Evolutionary conservation across 2,797 vertebrate genomes (phyloP).

Genomic region (Scarus forsteni): DNA sequence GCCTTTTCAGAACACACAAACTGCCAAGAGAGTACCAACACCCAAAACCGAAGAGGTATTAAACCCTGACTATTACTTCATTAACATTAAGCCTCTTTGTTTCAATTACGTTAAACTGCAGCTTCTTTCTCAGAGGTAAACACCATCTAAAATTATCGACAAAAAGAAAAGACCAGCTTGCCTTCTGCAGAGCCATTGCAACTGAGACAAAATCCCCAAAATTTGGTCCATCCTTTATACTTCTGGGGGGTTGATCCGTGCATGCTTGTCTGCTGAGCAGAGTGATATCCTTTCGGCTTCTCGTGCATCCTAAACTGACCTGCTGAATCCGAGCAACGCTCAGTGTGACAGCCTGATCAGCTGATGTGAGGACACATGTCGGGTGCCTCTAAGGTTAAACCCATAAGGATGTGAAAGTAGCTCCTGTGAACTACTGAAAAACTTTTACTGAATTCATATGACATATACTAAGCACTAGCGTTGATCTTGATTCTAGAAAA

Average conservation of each 20-base stretch:
- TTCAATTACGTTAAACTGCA: background rate
- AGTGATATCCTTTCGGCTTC: constrained; percentile 33
- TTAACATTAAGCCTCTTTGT: background rate
- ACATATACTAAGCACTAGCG: no score
- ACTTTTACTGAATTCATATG: background rate
- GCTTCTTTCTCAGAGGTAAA: background rate
- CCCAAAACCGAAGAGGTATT: background rate
- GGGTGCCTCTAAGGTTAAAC: constrained; percentile 20
- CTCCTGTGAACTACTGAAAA: background rate
- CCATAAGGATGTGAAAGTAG: constrained; percentile 6
- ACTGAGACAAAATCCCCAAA: constrained; percentile 7
- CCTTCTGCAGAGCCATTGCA: constrained; percentile 1
- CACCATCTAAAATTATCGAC: background rate
- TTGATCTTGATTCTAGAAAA: no score
- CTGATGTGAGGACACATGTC: constrained; percentile 40
- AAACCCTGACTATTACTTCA: background rate
- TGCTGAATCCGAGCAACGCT: constrained; percentile 25
- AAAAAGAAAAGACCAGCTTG: constrained; percentile 4
- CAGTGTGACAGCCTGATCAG: constrained; percentile 45
- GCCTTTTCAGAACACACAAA: constrained; percentile 30
- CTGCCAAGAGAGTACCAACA: background rate
- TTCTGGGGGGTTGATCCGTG: background rate
- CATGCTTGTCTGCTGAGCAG: constrained; percentile 9
- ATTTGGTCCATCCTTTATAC: constrained; percentile 11
- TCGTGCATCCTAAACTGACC: constrained; percentile 43